Evolutionary conservation across 2,888 invertebrate genomes (phyloP).

Genomic region (Parnassius smintheus): DNA sequence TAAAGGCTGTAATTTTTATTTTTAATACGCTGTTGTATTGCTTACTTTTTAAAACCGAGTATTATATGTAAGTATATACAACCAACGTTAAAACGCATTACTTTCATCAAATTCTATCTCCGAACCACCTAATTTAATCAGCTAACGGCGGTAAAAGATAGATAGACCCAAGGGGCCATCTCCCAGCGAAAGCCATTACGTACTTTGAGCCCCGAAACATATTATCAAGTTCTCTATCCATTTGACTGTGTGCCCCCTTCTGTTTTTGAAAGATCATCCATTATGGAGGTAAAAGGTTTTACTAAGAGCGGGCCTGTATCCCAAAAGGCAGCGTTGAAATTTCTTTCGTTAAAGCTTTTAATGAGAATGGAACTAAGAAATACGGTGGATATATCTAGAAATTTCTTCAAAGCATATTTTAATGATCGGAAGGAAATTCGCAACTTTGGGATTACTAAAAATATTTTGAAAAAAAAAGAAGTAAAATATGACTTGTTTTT

Average conservation of each 20-base stretch:
- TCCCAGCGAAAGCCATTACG: conserved; percentile 58
- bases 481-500: too few relatives aligned
- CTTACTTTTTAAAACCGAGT: too few relatives aligned
- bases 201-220: conserved; percentile 46
- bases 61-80: too few relatives aligned
- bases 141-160: conserved; percentile 47
- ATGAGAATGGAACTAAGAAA: conserved; percentile 46
- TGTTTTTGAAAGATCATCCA: conserved; percentile 61
- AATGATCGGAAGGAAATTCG: too few relatives aligned
- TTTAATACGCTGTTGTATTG: too few relatives aligned
- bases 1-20: too few relatives aligned
- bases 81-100: background rate
- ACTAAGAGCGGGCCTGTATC: conserved; percentile 32
- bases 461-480: too few relatives aligned
- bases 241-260: conserved; percentile 54
- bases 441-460: too few relatives aligned
- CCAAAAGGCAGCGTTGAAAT: conserved; percentile 36
- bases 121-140: conserved; percentile 42
- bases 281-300: conserved; percentile 57
- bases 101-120: background rate
- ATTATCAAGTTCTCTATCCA: conserved; percentile 51
- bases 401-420: too few relatives aligned
- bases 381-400: conserved; percentile 27
- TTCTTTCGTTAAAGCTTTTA: conserved; percentile 37
- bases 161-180: conserved; percentile 48